These are phyloP conservation scores for Parasteatoda lunata DNA, from an alignment of 2,888 invertebrate species.

Conservation along the genomic window DNA sequence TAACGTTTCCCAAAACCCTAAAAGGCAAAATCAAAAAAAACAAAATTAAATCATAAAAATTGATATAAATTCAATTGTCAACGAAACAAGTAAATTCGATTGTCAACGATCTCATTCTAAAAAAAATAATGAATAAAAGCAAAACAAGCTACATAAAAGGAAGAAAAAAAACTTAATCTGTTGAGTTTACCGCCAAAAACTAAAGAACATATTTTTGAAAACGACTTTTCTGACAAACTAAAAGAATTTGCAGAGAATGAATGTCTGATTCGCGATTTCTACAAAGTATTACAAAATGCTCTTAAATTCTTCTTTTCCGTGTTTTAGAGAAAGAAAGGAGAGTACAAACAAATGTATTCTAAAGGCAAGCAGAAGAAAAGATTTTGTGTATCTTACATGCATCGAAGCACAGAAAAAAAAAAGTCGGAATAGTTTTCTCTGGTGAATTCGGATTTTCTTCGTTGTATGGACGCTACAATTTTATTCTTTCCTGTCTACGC, in stretches of 20 bases:
- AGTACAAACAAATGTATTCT: conserved; percentile 34
- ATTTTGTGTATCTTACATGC: conserved; percentile 33
- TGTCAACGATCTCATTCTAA: no score
- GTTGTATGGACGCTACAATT: background rate
- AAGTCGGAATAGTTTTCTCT: conserved; percentile 6
- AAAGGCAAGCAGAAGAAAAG: conserved; percentile 31
- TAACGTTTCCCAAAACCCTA: no score
- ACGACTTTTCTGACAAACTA: background rate
- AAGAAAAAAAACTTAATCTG: no score
- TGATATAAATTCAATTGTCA: no score
- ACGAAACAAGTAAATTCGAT: no score
- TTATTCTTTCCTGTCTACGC: background rate
- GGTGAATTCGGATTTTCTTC: conserved; percentile 38
- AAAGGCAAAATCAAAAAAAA: no score
- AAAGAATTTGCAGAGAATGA: background rate
- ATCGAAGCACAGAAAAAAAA: conserved; percentile 24
- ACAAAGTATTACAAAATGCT: conserved; percentile 31
- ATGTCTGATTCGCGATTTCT: conserved; percentile 10
- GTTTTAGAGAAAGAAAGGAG: conserved; percentile 12
- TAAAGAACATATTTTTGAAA: background rate
- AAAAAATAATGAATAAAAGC: no score
- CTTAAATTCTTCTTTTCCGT: conserved; percentile 15
- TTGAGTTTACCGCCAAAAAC: no score
- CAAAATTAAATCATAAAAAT: no score
- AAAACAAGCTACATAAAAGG: no score